phyloP scores from a whole-genome alignment of 2,113 vertebrate species.

The Gasterosteus aculeatus region DNA sequence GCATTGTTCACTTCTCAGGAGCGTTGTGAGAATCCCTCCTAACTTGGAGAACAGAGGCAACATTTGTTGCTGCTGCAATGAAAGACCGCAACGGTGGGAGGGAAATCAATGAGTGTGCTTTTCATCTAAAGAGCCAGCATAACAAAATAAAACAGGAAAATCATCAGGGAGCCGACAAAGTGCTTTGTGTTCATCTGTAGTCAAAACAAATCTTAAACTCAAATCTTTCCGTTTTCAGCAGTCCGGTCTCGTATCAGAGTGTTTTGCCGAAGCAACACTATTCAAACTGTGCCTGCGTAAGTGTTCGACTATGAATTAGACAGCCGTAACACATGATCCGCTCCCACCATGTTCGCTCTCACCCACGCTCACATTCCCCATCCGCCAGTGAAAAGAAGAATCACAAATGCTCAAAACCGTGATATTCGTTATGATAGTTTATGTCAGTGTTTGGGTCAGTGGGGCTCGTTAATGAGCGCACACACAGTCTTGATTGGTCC shows the following conservation, averaged over 20 bases:
- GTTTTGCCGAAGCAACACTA: background rate
- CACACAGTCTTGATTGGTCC: slow-evolving; percentile 3
- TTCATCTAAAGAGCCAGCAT: slow-evolving; percentile 3
- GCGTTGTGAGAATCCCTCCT: slow-evolving; percentile 34
- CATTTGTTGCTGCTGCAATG: slow-evolving; percentile 19
- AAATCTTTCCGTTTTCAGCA: background rate
- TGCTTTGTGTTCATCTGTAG: background rate
- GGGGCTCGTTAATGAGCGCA: slow-evolving; percentile 11
- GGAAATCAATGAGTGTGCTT: slow-evolving; percentile 35
- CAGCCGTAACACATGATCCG: slow-evolving; percentile 32
- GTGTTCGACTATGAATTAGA: slow-evolving; percentile 35
- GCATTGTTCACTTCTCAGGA: slow-evolving; percentile 62
- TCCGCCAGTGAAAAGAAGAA: slow-evolving; percentile 38
- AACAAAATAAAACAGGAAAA: slow-evolving; percentile 25
- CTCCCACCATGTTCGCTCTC: slow-evolving; percentile 45
- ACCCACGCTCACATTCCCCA: slow-evolving; percentile 59
- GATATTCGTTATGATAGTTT: slow-evolving; percentile 14
- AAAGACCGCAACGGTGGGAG: slow-evolving; percentile 29
- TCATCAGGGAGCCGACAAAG: slow-evolving; percentile 1
- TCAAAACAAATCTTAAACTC: background rate
- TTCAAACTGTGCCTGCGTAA: slow-evolving; percentile 3
- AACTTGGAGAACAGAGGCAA: slow-evolving; percentile 18
- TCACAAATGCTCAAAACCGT: slow-evolving; percentile 37
- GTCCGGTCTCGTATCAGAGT: background rate
- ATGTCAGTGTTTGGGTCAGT: slow-evolving; percentile 9